Conservation (phyloP, 1,140 invertebrate species). For the Piezodorus guildinii region DNA sequence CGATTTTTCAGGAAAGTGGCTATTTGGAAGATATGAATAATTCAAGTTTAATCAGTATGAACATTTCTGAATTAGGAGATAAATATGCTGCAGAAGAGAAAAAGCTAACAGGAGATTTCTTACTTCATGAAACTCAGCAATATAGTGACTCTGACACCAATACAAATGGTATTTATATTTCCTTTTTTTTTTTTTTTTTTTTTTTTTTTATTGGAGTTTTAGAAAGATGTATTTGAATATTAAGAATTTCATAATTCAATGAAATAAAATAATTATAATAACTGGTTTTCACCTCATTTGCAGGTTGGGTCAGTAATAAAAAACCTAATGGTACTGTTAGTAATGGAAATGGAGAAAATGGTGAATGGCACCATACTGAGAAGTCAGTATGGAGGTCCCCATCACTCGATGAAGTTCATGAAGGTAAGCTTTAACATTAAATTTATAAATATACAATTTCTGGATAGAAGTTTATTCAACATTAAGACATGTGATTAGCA, state of each 20-base stretch:
- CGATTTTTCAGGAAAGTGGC: constrained; percentile 10
- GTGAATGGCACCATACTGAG: constrained; percentile 21
- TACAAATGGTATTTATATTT: background rate
- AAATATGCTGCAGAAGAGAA: constrained; percentile 31
- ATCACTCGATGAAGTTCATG: constrained; percentile 13
- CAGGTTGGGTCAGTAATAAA: background rate
- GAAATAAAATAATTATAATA: too few species aligned
- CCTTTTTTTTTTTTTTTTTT: too few species aligned
- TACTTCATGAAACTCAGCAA: constrained; percentile 22
- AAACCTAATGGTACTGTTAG: background rate
- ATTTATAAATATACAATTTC: too few species aligned
- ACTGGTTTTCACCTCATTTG: background rate
- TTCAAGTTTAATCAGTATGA: background rate
- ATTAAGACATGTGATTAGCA: too few species aligned
- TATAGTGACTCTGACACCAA: constrained; percentile 9
- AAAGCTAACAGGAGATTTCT: constrained; percentile 26
- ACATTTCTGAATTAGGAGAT: constrained; percentile 12
- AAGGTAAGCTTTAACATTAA: background rate
- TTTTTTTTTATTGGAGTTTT: background rate
- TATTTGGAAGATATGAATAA: constrained; percentile 19
- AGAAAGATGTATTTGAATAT: too few species aligned
- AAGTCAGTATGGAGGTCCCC: constrained; percentile 21
- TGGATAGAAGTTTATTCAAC: too few species aligned
- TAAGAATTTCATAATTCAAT: too few species aligned
- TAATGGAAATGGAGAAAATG: constrained; percentile 17